Conservation (phyloP, 1,140 invertebrate genomes). For the Tachypleus tridentatus region DNA sequence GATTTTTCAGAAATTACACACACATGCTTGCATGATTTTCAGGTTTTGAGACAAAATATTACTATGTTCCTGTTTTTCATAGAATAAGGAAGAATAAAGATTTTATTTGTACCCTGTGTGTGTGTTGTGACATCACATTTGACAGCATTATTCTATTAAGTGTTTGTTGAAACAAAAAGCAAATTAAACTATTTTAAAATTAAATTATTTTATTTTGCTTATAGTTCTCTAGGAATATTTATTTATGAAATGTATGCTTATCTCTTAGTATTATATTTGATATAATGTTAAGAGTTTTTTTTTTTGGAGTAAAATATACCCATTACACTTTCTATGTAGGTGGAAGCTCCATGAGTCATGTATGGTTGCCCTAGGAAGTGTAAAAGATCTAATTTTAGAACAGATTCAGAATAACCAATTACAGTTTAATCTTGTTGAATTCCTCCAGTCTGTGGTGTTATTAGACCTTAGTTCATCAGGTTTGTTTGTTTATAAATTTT, state of each 20-base stretch:
- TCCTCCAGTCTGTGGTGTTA: conserved; percentile 44
- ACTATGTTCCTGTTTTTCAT: too few species aligned
- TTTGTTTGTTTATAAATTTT: conserved; percentile 22
- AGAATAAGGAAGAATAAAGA: too few species aligned
- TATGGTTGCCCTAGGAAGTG: conserved; percentile 49
- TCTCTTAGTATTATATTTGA: not conserved
- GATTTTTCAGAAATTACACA: too few species aligned
- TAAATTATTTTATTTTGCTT: too few species aligned
- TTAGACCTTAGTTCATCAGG: conserved; percentile 37
- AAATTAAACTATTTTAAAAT: too few species aligned
- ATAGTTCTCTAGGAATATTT: not conserved
- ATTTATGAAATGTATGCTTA: not conserved
- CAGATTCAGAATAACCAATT: conserved; percentile 40
- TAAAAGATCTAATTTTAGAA: conserved; percentile 44
- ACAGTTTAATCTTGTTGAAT: conserved; percentile 53
- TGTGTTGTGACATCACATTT: too few species aligned
- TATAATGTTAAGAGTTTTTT: conserved; percentile 1
- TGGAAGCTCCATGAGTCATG: conserved; percentile 68
- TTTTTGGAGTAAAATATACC: conserved; percentile 1
- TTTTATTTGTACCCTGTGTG: too few species aligned
- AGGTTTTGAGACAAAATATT: too few species aligned
- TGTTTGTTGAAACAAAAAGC: too few species aligned
- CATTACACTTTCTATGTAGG: conserved; percentile 19
- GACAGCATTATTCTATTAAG: too few species aligned
- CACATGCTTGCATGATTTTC: too few species aligned